These are phyloP conservation scores for Leucophora obtusa DNA, from an alignment of 2,888 invertebrate genomes.

Conservation along the genomic window DNA sequence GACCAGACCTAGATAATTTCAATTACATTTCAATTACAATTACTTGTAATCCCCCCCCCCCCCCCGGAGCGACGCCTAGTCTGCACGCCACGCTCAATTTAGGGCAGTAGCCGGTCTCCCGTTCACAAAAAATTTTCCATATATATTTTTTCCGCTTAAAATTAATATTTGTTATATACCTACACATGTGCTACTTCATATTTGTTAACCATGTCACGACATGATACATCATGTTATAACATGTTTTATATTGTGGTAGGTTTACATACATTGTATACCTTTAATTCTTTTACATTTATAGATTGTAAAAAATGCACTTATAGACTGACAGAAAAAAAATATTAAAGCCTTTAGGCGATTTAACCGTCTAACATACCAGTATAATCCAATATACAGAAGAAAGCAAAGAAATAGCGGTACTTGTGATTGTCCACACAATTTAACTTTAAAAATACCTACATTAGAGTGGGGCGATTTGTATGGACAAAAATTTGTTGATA, in stretches of 20 bases:
- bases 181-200: background rate
- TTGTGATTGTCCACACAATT: too few species aligned
- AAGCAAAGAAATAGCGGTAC: background rate
- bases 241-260: constrained; percentile 5
- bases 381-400: background rate
- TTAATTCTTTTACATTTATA: background rate
- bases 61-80: too few species aligned
- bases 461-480: too few species aligned
- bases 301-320: background rate
- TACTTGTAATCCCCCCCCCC: too few species aligned
- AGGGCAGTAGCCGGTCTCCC: too few species aligned
- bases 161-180: background rate
- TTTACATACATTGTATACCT: background rate
- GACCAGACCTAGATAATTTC: too few species aligned
- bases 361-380: background rate
- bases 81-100: too few species aligned
- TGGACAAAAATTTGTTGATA: too few species aligned
- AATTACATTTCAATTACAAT: too few species aligned
- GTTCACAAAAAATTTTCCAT: too few species aligned
- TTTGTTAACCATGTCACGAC: background rate
- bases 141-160: too few species aligned
- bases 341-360: background rate
- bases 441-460: too few species aligned
- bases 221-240: background rate
- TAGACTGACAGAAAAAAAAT: background rate